These are phyloP conservation scores for Albula glossodonta DNA, from an alignment of 2,113 vertebrate genomes.

Conservation along the genomic window DNA sequence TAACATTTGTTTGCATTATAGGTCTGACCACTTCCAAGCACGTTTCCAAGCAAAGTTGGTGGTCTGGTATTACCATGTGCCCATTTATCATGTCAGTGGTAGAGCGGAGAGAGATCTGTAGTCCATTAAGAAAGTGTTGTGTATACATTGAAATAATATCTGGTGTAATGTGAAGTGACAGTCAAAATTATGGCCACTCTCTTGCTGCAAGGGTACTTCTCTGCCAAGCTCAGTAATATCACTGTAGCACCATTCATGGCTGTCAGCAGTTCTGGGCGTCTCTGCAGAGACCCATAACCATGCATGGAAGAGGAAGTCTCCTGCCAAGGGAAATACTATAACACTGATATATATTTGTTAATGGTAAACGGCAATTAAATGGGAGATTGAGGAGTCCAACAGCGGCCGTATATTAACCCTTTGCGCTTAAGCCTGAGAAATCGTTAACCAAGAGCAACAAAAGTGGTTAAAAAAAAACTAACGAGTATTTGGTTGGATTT, in stretches of 20 bases:
- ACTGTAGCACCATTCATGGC: constrained; percentile 78
- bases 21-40: constrained; percentile 31
- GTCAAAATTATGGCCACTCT: constrained; percentile 86
- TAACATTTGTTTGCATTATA: constrained; percentile 42
- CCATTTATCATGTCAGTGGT: constrained; percentile 74
- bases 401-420: constrained; percentile 27
- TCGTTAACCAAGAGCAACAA: constrained; percentile 3
- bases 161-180: constrained; percentile 85
- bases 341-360: constrained; percentile 85
- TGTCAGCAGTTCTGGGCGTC: constrained; percentile 86
- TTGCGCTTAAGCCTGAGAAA: constrained; percentile 25
- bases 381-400: constrained; percentile 44
- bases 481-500: background rate
- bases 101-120: constrained; percentile 65
- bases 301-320: constrained; percentile 75
- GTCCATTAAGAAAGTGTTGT: constrained; percentile 78
- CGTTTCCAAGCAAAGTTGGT: constrained; percentile 22
- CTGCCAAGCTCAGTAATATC: constrained; percentile 86
- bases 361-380: constrained; percentile 84
- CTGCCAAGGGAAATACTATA: constrained; percentile 87
- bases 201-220: constrained; percentile 77
- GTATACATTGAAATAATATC: constrained; percentile 81
- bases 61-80: constrained; percentile 46
- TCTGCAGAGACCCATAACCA: constrained; percentile 84
- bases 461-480: background rate